Evolutionary conservation across 2,797 vertebrate species (phyloP), one percentile per base, ranked within the genome.

Genomic region (Nannoperca obscura): DNA sequence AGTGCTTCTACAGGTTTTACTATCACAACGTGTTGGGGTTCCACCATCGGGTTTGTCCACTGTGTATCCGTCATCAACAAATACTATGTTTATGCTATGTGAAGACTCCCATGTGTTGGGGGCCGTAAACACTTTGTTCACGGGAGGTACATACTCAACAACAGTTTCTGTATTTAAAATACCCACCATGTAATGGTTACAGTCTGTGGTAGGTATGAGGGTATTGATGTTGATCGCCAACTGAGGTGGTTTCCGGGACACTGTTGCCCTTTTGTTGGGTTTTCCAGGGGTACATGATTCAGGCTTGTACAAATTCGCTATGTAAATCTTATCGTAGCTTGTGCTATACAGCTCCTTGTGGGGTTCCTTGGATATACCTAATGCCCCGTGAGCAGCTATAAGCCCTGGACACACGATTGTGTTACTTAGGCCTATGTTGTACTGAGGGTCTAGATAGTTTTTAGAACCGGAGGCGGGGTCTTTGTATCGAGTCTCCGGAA

Each of bases 311-410:
- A 85, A 0, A 9, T 84, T 5, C 0, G 19, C 62, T 1, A 76
- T 38, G 53, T 54, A 76, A 17, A 84, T 75, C 13, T 73, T 78
- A 3, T 85, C 75, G 24, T 78, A 81, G 55, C 61, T 85, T 8
- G 83, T 81, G 5, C 50, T 19, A n/a, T 78, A 38, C 58, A 85
- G 2, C 34, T 85, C 78, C 13, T n/a, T 78, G 70, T 71, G 15
- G 0, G 71, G 66, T 22, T 74, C 71, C 24, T 85, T 78, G 55
- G 81, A 85, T 12, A 85, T 7, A 4, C 74, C 83, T 36, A 85
- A 2, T 0, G 74, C 65, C 0, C 78, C 71, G 4, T 81, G 65
- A 2, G 15, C 27, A 0, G 66, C 74, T 13, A 85, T 67, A 2
- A 85, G 70, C 2, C 78, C 74, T 0, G 78, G 55, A 8, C 83